Evolutionary conservation across 1,140 invertebrate species (phyloP), one percentile per base, ranked within the genome.

Genomic region (Drosophila ercepeae): DNA sequence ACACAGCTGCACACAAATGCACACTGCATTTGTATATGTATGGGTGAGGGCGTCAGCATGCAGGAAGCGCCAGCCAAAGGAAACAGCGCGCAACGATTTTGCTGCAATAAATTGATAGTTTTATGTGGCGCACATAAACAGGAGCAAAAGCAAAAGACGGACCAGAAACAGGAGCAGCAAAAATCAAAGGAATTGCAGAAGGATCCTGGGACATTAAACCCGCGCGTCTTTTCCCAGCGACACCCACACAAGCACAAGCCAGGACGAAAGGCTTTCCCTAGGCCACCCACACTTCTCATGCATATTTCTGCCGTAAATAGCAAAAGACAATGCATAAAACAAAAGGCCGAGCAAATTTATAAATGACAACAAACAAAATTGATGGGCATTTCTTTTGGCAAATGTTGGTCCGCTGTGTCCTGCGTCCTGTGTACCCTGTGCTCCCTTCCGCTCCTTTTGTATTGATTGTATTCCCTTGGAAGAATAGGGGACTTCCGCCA

Each of bases 41-140:
- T 69, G 55, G 52, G 68, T 63, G 77, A 58, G 68, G 71, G 64
- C 61, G 71, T 81, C 81, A 51, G 82, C 81, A 74, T 88, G 81
- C 82, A 86, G 77, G 74, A 86, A 86, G 63, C 49, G 60, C 61
- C 82, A 88, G 73, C 83, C 72, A 84, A 86, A 86, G 82, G 82
- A 86, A 86, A 82, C 82, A 88, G 82, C 78, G 83, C 82, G 83
- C 82, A 86, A 86, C 82, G 82, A 81, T 86, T 88, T 88, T 88
- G 83, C 74, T 89, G 82, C 82, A 82, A 88, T 88, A 88, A 88
- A 88, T 88, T 88, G 82, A 88, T 88, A 89, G 82, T 88, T 88
- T 88, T 88, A 89, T 88, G 83, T 88, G 83, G 69, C 51, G 82
- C 77, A 86, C 82, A 86, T 88, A 88, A 86, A 86, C 82, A 86